Base-by-base conservation (phyloP, 1,140 invertebrate species). In the Lysiphlebus fabarum region DNA sequence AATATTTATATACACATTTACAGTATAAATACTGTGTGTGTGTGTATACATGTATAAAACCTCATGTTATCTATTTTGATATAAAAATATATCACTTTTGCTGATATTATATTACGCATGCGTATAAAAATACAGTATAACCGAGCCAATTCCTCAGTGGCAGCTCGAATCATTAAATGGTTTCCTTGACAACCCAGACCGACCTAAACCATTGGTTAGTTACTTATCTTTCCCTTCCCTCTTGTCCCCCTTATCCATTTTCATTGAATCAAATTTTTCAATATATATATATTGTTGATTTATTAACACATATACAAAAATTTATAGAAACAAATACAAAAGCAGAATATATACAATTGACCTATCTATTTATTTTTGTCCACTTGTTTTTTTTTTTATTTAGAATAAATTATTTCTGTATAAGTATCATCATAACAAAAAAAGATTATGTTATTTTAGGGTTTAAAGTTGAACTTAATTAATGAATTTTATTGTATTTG, bases 81-180 rank as follows among this genome's bases (percentile, higher is more conserved):
- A 59, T 64, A 64, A 61, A 59, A 64, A 64, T 62, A 65, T 62
- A 59, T 62, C 57, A 48, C 53, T 65, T 53, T 38, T 5, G 37
- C 49, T 37, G 40, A 57, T 48, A 49, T 34, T 50, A 43, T 11
- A n/a, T 51, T 47, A 58, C 54, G 56, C 45, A 62, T 58, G 51
- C 56, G 61, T 56, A 26, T 26, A 58, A 10, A 36, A 17, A 53
- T 48, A 45, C 17, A 47, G 17, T 57, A 53, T 36, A 49, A 50
- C 60, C 62, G 67, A 68, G 67, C 73, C 70, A 76, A 75, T 76
- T 78, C 71, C 74, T 76, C 67, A 67, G 72, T 74, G 67, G 72
- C 69, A 67, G 72, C 69, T 74, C 75, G 76, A 79, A 79, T 79
- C 76, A 78, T 79, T 78, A 78, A 78, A 72, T 74, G 74, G 77